Base-by-base conservation (phyloP, 2,797 vertebrate genomes). In the Crocidura indochinensis region DNA sequence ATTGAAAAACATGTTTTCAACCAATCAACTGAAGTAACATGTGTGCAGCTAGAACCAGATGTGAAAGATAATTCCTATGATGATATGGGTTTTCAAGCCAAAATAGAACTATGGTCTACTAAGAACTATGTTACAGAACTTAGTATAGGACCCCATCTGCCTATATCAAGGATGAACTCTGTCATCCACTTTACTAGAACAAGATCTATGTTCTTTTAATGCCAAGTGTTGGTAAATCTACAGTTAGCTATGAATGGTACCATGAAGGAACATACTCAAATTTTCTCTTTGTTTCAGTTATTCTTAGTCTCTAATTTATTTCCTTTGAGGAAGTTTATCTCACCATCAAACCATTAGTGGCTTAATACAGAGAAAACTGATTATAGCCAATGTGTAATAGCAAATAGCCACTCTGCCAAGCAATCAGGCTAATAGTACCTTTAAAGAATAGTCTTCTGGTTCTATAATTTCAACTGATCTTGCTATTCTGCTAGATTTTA, bases 311-410 rank as follows among this genome's bases (percentile, higher is more conserved):
- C 3, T 90, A 92, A 97, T 96, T 97, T 94, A 94, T 93, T 94
- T 97, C 90, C 95, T 97, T 95, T 97, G 95, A 96, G 97, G 96
- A 94, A 87, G 69, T 68, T 97, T 97, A 97, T 97, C 96, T 84
- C 85, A 92, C 89, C 87, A 97, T 96, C 83, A 0, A 83, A 85
- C 97, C 92, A 96, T 98, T 96, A 96, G 91, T 47, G 47, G 80
- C 78, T 97, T 97, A 97, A 97, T 96, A 85, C n/a, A 75, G 93
- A 84, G 90, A 96, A 97, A 98, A 94, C 88, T 96, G 95, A 96
- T 98, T 97, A 97, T 67, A 95, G 87, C 82, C 92, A 96, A 96
- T 95, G 83, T 84, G 91, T 38, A 97, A 94, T 93, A 95, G 87
- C 31, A 20, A 96, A 90, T 83, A 87, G 94, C 95, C 90, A 91